A percentile compares a stretch with the other conserved stretches of the same genome.
Conservation (phyloP, 2,888 invertebrate genomes). For the Hybos culiciformis region DNA sequence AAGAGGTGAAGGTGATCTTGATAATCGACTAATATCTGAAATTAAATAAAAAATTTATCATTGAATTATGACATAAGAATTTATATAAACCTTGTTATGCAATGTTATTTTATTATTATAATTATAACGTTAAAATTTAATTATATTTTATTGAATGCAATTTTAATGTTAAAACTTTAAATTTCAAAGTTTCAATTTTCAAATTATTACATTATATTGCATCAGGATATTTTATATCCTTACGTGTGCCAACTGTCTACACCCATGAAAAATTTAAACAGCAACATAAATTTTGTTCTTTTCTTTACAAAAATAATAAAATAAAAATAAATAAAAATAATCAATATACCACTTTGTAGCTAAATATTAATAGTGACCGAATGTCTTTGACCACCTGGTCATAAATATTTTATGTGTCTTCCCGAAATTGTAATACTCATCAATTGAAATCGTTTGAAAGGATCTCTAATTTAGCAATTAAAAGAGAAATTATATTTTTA, state of each 20-base stretch:
- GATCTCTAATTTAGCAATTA: no score
- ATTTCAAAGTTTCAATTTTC: no score
- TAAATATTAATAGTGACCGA: no score
- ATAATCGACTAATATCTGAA: conserved; percentile 44
- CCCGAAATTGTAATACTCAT: neutral
- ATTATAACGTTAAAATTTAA: no score
- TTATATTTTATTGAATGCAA: no score
- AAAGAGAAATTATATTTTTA: no score
- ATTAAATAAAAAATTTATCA: conserved; percentile 12
- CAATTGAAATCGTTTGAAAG: neutral
- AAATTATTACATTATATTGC: no score
- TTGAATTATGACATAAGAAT: neutral
- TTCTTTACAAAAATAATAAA: neutral
- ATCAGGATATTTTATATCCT: neutral
- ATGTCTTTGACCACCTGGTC: conserved; percentile 18
- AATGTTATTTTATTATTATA: no score
- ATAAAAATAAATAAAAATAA: conserved; percentile 4
- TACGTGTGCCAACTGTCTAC: conserved; percentile 4
- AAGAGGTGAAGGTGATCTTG: conserved; percentile 67
- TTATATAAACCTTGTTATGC: conserved; percentile 5
- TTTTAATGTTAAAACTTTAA: no score
- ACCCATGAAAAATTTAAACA: neutral
- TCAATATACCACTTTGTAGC: neutral
- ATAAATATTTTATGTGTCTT: neutral
- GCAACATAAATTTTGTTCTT: conserved; percentile 3